A percentile compares a stretch with the other conserved stretches of the same genome.
Evolutionary conservation across 1,140 invertebrate species (phyloP).

Genomic region (Eriocheir sinensis): DNA sequence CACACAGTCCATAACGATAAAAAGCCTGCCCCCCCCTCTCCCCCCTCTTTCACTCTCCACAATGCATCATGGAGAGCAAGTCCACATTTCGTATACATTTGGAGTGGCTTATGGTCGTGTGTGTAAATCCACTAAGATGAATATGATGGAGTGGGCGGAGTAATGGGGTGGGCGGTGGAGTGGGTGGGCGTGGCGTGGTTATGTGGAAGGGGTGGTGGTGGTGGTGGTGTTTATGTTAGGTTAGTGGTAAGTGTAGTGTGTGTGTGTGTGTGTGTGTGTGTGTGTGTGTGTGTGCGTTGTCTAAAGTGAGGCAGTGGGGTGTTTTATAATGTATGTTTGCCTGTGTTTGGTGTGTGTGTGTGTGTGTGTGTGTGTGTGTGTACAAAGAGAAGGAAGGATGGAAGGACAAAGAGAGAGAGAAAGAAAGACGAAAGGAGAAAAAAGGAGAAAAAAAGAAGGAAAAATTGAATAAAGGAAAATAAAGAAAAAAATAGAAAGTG

Average conservation of each 20-base stretch:
- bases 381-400: background rate
- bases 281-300: no score
- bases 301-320: no score
- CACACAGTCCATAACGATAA: background rate
- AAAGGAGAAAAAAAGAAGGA: background rate
- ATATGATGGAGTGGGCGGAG: background rate
- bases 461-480: no score
- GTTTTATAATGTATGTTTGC: no score
- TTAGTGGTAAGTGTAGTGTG: no score
- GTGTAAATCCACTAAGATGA: background rate
- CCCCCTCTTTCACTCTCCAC: background rate
- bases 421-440: background rate
- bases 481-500: constrained; percentile 12
- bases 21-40: background rate
- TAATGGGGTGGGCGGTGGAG: background rate
- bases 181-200: background rate
- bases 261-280: no score
- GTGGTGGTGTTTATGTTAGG: no score
- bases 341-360: no score
- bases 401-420: constrained; percentile 12
- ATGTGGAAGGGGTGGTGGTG: no score
- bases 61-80: no score
- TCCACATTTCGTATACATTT: background rate
- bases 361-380: no score
- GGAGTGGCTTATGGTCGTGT: background rate